Base-by-base conservation (phyloP, 2,888 invertebrate species). In the Plusia festucae region DNA sequence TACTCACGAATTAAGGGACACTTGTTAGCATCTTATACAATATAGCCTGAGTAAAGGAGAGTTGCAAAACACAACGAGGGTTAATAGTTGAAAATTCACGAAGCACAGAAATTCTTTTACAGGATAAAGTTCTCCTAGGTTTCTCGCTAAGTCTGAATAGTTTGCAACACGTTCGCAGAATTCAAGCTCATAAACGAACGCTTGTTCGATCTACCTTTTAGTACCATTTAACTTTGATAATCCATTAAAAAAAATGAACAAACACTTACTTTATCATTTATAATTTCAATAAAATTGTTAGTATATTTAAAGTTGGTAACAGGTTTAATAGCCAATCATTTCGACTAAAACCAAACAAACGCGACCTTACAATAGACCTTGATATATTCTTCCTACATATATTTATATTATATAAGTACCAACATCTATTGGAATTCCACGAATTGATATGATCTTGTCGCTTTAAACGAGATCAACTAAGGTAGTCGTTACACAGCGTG, bases 371-470 rank as follows among this genome's bases (percentile, higher is more conserved):
- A 22, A 44, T 30, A 52, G 60, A 16, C 82, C 82, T 80, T 79
- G 74, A 65, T 76, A 73, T 61, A 57, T 60, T 74, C 72, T 81
- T 83, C 81, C 82, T 79, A 64, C 51, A 40, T n/a, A 40, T 4
- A n/a, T 40, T n/a, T 40, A 34, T 30, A 34, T n/a, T n/a, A 34
- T 34, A 34, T 40, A 40, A n/a, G 40, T 40, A 73, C 51, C 44
- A 59, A 78, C 67, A 65, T 40, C 54, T 67, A 67, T 71, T 70
- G 69, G 67, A 77, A 81, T 82, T 81, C 73, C 68, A 70, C 67
- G 69, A 65, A 70, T 67, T 68, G 66, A 69, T 73, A 72, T 60
- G 64, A 70, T 69, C 65, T 57, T 53, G 69, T 73, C 66, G 59
- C 53, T 27, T n/a, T 53, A 60, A 74, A 64, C 68, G 63, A 74